Evolutionary conservation across 2,113 vertebrate genomes (phyloP), one percentile per base, ranked within the genome.

Genomic region (Onychostoma macrolepis): DNA sequence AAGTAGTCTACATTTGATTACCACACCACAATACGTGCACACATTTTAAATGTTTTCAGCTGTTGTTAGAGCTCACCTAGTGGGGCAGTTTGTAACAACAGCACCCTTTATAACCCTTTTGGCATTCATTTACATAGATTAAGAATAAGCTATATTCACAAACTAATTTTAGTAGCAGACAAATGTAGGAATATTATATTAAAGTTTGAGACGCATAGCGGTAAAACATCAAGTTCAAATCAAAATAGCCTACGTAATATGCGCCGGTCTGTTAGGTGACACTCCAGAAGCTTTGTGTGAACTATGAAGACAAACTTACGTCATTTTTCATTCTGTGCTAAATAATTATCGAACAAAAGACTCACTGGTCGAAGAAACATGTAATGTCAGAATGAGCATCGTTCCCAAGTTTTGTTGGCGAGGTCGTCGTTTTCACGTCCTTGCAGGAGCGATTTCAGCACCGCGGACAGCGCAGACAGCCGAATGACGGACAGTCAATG

Each of bases 381-480:
- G 4, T 43, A 10, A 9, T 38, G 6, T 28, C 36, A 43, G 9
- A 26, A 65, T 48, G 41, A 83, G 2, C 10, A 26, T 43, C 21
- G 26, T 21, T 6, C 7, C 2, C 13, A 50, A 71, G 26, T 83
- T 83, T 48, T 30, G 26, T 26, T 61, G 11, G 7, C 10, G 21
- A 43, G 26, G 9, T 30, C 17, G 38, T 83, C n/a, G 4, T 48
- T 28, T 78, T 53, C 6, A 11, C 4, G 72, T 78, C 45, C 43
- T 28, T 78, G n/a, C 7, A 9, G n/a, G 26, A 2, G 71, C 30
- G 58, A 36, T 90, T 94, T 93, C 93, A 95, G 93, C 84, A 94
- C 93, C 91, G 41, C 63, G 93, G 93, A 93, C 92, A 95, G 94
- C 90, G 91, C 88, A 84, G n/a, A 67, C 86, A 84, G n/a, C 69